Evolutionary conservation across 2,888 invertebrate genomes (phyloP).

Genomic region (Tenthredo notha): DNA sequence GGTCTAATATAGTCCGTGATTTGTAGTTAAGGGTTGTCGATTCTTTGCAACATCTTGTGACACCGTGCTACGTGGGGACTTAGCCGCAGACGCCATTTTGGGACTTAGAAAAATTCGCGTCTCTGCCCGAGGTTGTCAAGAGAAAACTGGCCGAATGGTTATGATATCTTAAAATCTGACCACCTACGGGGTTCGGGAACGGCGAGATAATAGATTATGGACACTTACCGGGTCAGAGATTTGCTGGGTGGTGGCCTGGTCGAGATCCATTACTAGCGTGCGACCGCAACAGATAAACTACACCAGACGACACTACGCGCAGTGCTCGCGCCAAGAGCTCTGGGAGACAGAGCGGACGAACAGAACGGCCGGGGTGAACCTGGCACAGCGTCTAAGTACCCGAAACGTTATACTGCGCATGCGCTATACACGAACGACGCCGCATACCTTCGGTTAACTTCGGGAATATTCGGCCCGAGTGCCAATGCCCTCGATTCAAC

Average conservation of each 20-base stretch:
- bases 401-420: slow-evolving; percentile 82
- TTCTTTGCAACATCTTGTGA: slow-evolving; percentile 47
- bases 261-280: slow-evolving; percentile 74
- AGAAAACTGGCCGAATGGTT: slow-evolving; percentile 76
- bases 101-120: slow-evolving; percentile 87
- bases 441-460: neutral
- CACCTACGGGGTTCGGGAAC: slow-evolving; percentile 13
- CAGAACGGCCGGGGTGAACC: slow-evolving; percentile 65
- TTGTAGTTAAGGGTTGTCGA: neutral
- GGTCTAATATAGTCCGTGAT: neutral
- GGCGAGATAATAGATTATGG: slow-evolving; percentile 54
- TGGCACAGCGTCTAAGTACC: slow-evolving; percentile 81
- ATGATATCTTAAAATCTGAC: slow-evolving; percentile 47
- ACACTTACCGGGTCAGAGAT: slow-evolving; percentile 72
- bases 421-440: slow-evolving; percentile 74
- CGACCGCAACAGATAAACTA: slow-evolving; percentile 68
- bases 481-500: slow-evolving; percentile 50
- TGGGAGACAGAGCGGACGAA: slow-evolving; percentile 52
- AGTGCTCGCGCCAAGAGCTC: slow-evolving; percentile 44
- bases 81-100: slow-evolving; percentile 92
- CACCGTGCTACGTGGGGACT: slow-evolving; percentile 79
- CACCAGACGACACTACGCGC: slow-evolving; percentile 56
- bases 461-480: slow-evolving; percentile 15
- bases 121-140: slow-evolving; percentile 79
- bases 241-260: slow-evolving; percentile 68